Evolutionary conservation across 2,113 vertebrate genomes (phyloP), one percentile per base, ranked within the genome.

Genomic region (Aegithalos caudatus): DNA sequence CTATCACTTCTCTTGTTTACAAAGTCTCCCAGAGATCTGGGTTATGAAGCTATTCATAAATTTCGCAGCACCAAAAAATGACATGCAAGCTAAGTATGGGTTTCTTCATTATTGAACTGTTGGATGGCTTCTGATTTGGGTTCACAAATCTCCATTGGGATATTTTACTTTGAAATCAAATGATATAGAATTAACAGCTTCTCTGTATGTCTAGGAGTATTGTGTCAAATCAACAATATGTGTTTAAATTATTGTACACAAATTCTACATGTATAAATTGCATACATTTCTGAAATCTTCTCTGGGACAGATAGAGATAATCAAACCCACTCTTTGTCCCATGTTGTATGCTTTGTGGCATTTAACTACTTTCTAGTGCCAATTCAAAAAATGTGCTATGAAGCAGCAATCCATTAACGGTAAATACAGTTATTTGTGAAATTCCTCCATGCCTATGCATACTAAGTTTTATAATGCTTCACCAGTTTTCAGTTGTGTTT

Each of bases 41-140:
- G 57, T 53, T 69, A 60, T 28, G 40, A 90, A 71, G 40, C 2
- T 56, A 12, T 58, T 87, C 25, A 71, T 42, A 78, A 85, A 54
- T 11, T 60, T 77, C 1, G 0, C 4, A 4, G 44, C 11, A 57
- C 8, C 29, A 79, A 45, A 78, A 78, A 72, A 37, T 11, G 0
- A 25, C 24, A 11, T 40, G 13, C 5, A 45, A 87, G 15, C 5
- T 44, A 22, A n/a, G 44, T 67, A 38, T 13, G 0, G 0, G 1
- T 56, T 74, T 64, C 25, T 79, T 81, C 10, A 37, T 24, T 69
- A 12, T 10, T 67, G 58, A 80, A 18, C 10, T n/a, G 14, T 18
- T 76, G 44, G 8, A 29, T 67, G 21, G 18, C 23, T 92, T 87
- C 65, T 50, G 7, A 64, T 54, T 54, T 51, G 25, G 7, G 7